Evolutionary conservation across 2,113 vertebrate genomes (phyloP).

Genomic region (Mesitornis unicolor): DNA sequence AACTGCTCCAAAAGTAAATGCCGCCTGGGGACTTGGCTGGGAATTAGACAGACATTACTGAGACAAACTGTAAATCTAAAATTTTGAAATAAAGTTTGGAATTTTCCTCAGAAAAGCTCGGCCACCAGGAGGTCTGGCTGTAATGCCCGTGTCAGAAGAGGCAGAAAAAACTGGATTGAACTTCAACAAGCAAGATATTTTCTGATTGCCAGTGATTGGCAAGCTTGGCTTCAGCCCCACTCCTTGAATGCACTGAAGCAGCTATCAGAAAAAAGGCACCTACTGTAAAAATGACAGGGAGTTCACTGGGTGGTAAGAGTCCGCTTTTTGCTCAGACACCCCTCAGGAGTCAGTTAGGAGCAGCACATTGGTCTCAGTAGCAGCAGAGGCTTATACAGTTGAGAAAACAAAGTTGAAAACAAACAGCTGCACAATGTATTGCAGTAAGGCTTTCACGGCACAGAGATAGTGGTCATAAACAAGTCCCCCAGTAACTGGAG

Average conservation of each 20-base stretch:
- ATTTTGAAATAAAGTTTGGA: constrained; percentile 61
- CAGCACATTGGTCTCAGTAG: not conserved
- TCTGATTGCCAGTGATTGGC: not conserved
- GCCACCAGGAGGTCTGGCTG: constrained; percentile 27
- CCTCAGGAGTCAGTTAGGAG: not conserved
- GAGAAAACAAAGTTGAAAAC: constrained; percentile 67
- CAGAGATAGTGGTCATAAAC: constrained; percentile 64
- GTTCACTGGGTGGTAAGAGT: not conserved
- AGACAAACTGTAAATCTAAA: constrained; percentile 53
- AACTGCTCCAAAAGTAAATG: constrained; percentile 42
- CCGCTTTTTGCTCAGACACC: not conserved
- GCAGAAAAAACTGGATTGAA: constrained; percentile 33
- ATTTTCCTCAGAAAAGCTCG: constrained; percentile 36
- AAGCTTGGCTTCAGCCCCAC: not conserved
- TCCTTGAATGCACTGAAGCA: not conserved
- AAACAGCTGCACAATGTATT: constrained; percentile 55
- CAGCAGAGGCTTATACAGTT: constrained; percentile 38
- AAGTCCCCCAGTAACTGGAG: constrained; percentile 58
- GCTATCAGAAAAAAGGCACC: not conserved
- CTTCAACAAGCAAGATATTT: constrained; percentile 9
- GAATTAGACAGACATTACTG: constrained; percentile 11
- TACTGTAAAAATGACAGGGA: not conserved
- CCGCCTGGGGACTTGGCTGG: constrained; percentile 35
- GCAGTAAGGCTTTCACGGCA: constrained; percentile 38
- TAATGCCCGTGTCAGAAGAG: not conserved